Evolutionary conservation across 2,113 vertebrate genomes (phyloP), one percentile per base, ranked within the genome.

Genomic region (Epinephelus lanceolatus): DNA sequence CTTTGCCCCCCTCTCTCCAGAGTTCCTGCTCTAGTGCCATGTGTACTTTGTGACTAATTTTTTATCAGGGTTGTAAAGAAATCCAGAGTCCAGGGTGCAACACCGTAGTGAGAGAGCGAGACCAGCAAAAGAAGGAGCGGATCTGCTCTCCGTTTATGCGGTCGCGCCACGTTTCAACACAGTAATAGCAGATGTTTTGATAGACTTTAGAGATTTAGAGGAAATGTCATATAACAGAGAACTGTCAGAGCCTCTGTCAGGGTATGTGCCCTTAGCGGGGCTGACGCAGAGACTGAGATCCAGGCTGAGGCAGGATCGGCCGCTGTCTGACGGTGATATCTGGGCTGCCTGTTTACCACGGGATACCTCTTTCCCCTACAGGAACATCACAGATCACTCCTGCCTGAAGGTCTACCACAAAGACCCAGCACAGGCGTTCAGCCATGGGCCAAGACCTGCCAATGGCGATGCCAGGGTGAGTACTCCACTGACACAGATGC

Each of bases 341-440:
- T 95, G 92, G 93, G 78, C 80, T 52, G 27, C 17, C 3, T 88
- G 57, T 77, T 85, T 94, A 90, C 60, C 77, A 0, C 18, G 12
- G 60, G 37, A 60, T 42, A 27, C 84, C 0, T 93, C 76, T 78
- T 74, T 93, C 93, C 94, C 95, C 92, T 94, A 90, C 91, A 99
- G 98, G 96, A 98, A 96, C 93, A 99, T 99, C 92, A 96, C 96
- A 71, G 97, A 98, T 92, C 95, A 98, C 93, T 97, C 98, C 61
- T 98, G 98, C 90, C 96, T 99, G 91, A 99, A 99, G 95, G 98
- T 99, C 80, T 99, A 99, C 96, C 97, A 99, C 95, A 99, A 99
- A 93, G 98, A 99, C 86, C 97, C 98, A 2, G 98, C 96, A 2
- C 98, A 98, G 0, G 97, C 97, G 0, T 99, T 99, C 94, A 99